Evolutionary conservation across 2,113 vertebrate species (phyloP).

Genomic region (Phaetusa simplex): DNA sequence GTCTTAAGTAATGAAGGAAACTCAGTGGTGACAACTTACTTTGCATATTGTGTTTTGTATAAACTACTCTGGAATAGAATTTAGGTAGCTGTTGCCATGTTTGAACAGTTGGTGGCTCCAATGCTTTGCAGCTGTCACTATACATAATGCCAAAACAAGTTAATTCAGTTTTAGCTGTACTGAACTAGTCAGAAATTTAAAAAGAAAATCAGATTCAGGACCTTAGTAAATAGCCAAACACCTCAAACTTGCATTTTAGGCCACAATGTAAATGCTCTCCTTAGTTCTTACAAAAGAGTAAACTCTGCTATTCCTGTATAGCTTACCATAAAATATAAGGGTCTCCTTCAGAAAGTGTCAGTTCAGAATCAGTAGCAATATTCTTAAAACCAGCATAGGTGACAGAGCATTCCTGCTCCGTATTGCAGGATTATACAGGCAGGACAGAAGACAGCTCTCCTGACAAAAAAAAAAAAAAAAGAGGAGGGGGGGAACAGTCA

Average conservation of each 20-base stretch:
- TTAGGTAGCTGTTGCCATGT: slow-evolving; percentile 62
- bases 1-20: background rate
- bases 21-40: background rate
- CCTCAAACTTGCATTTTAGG: background rate
- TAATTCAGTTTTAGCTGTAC: background rate
- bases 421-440: background rate
- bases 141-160: background rate
- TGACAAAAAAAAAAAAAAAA: background rate
- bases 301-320: background rate
- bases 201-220: background rate
- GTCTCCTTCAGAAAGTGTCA: background rate
- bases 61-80: background rate
- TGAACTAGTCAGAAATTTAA: background rate
- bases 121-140: slow-evolving; percentile 64
- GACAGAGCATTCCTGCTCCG: background rate
- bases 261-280: background rate
- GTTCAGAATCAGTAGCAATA: background rate
- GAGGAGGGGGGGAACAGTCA: background rate
- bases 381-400: background rate
- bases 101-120: slow-evolving; percentile 83
- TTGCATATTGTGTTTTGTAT: background rate
- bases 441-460: background rate
- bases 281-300: background rate
- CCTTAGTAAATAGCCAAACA: background rate
- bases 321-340: background rate